phyloP scores from a whole-genome alignment of 2,113 vertebrate species.

The Pseudois nayaur region DNA sequence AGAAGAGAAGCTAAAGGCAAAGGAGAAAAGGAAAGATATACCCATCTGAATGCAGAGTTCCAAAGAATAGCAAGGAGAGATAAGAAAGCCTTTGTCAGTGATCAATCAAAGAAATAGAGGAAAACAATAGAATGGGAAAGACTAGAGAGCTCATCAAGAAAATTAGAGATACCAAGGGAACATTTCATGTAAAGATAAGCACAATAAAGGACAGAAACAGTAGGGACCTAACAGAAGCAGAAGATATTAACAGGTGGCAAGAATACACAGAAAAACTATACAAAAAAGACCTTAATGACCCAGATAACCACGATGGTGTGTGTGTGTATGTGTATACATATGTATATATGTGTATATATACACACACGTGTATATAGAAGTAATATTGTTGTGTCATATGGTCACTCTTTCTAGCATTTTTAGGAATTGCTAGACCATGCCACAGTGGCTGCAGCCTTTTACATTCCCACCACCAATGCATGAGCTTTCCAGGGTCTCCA shows the following conservation, averaged over 20 bases:
- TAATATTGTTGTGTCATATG: background rate
- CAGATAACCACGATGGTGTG: background rate
- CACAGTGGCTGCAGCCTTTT: background rate
- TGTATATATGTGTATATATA: background rate
- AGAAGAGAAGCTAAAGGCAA: background rate
- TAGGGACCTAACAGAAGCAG: background rate
- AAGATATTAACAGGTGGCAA: background rate
- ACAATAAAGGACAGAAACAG: background rate
- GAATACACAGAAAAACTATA: background rate
- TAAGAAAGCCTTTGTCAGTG: background rate
- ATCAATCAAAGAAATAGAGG: background rate
- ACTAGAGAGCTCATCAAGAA: background rate
- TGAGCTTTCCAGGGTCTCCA: background rate
- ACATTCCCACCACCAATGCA: background rate
- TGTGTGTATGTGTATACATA: background rate
- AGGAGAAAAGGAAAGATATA: background rate
- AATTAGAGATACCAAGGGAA: background rate
- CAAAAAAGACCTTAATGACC: background rate
- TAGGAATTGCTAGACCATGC: background rate
- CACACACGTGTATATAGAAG: background rate
- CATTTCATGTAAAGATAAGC: background rate
- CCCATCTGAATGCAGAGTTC: background rate
- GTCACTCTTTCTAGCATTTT: background rate
- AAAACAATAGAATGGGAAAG: background rate
- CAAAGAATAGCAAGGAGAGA: background rate